A percentile compares a stretch with the other conserved stretches of the same genome.
Conservation (phyloP, 2,797 vertebrate genomes). For the Sylvilagus floridanus region DNA sequence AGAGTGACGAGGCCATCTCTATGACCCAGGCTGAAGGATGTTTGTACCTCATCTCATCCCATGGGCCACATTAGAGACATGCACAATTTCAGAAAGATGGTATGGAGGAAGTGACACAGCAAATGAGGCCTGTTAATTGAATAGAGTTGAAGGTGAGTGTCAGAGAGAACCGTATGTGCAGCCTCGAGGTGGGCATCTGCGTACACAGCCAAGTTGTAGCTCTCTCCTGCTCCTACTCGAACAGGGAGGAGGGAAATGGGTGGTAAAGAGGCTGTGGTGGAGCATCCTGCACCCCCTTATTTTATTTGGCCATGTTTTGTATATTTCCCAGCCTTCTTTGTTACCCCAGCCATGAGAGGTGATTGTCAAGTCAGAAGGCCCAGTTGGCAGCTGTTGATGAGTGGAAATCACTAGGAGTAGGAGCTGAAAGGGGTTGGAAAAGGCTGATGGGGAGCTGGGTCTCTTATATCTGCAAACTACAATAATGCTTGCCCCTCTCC, state of each 20-base stretch:
- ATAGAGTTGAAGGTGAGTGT: too few relatives aligned
- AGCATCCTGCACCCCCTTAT: too few relatives aligned
- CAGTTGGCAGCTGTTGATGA: background rate
- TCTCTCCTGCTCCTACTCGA: background rate
- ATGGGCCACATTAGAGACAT: background rate
- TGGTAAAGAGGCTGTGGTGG: background rate
- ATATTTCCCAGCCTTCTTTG: background rate
- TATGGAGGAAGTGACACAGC: background rate
- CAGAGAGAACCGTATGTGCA: too few relatives aligned
- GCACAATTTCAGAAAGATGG: background rate
- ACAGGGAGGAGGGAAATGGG: background rate
- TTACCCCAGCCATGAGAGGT: background rate
- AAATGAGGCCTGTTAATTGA: background rate
- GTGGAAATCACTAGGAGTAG: background rate
- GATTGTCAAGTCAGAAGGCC: background rate
- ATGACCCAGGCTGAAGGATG: background rate
- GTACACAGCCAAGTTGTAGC: too few relatives aligned
- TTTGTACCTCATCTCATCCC: background rate
- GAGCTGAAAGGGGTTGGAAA: background rate
- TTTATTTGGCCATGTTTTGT: background rate
- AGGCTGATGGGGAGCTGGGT: background rate
- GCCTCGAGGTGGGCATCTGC: background rate
- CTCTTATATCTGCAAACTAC: background rate
- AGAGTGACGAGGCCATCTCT: background rate
- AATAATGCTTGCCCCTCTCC: background rate